These are phyloP conservation scores for Aviceda subcristata DNA, from an alignment of 2,113 vertebrate species.

Conservation along the genomic window DNA sequence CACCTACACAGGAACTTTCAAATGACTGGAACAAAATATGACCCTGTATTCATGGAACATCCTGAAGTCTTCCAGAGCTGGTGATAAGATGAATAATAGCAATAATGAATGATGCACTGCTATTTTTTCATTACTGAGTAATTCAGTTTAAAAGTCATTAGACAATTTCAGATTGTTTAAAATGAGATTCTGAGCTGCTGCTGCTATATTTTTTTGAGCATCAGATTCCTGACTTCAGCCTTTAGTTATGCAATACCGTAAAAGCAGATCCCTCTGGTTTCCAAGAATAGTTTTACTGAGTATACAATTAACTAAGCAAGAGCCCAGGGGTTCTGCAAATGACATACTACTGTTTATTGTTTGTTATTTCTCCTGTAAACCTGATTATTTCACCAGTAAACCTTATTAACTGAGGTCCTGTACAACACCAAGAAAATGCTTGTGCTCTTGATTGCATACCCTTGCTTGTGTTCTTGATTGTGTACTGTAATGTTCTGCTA, in stretches of 20 bases:
- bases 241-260: not conserved
- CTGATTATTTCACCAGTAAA: constrained; percentile 15
- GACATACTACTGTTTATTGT: not conserved
- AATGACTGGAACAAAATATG: not conserved
- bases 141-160: constrained; percentile 9
- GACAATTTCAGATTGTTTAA: not conserved
- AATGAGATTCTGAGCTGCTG: not conserved
- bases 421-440: not conserved
- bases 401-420: not conserved
- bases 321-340: not conserved
- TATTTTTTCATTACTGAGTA: constrained; percentile 16
- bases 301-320: not conserved
- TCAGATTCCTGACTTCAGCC: not conserved
- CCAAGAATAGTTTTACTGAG: constrained; percentile 9
- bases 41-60: not conserved
- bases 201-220: not conserved
- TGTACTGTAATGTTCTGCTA: not conserved
- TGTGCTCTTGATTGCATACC: not conserved
- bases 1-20: not conserved
- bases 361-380: not conserved
- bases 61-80: constrained; percentile 14
- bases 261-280: constrained; percentile 10
- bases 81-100: not conserved
- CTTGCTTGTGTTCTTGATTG: not conserved
- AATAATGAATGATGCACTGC: not conserved